Evolutionary conservation across 2,113 vertebrate genomes (phyloP).

Genomic region (Pteropus alecto): DNA sequence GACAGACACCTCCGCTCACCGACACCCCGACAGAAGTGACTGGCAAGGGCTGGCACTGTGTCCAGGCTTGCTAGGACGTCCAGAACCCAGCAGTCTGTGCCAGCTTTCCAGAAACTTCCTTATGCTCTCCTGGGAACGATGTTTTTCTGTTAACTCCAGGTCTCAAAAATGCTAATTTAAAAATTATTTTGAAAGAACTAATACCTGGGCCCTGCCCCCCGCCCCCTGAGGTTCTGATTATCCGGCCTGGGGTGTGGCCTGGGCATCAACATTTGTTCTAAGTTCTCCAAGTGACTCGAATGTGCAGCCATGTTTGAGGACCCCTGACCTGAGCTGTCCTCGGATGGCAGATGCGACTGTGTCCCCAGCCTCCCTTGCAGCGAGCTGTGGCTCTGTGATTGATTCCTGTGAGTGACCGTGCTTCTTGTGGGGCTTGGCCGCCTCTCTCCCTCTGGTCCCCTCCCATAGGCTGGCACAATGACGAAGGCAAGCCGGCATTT

Average conservation of each 20-base stretch:
- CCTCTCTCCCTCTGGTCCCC: not conserved
- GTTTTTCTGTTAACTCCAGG: not conserved
- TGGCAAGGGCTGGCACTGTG: not conserved
- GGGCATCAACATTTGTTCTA: not conserved
- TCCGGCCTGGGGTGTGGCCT: not conserved
- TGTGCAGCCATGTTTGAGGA: not conserved
- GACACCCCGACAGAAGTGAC: not conserved
- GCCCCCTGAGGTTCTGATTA: not conserved
- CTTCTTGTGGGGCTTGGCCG: not conserved
- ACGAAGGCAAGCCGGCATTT: accelerated
- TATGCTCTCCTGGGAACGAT: not conserved
- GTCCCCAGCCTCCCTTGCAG: not conserved
- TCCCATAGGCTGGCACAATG: not conserved
- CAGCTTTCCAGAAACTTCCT: not conserved
- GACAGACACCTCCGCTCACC: accelerated
- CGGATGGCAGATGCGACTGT: not conserved
- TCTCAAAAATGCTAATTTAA: not conserved
- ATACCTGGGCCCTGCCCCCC: not conserved
- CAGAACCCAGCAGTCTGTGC: not conserved
- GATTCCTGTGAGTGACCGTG: not conserved
- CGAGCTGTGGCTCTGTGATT: not conserved
- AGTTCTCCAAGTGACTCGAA: not conserved
- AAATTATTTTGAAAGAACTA: not conserved
- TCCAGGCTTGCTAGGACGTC: not conserved
- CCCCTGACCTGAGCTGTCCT: not conserved